These are phyloP conservation scores for Oreochromis niloticus DNA, from an alignment of 2,113 vertebrate genomes.

Conservation along the genomic window DNA sequence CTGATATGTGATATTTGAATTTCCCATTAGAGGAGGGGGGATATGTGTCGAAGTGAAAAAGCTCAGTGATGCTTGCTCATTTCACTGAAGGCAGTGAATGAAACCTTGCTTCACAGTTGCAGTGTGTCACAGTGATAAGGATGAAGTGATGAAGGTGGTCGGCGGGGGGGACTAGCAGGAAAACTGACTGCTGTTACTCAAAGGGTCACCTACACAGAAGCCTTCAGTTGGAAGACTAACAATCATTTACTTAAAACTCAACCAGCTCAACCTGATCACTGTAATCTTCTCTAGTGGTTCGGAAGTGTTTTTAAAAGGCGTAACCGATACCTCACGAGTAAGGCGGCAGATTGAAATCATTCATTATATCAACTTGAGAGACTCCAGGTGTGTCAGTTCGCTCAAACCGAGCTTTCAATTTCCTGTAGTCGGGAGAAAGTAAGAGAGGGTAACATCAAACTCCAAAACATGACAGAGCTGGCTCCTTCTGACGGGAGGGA, in stretches of 20 bases:
- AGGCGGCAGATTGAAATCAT: constrained; percentile 38
- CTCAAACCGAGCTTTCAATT: constrained; percentile 59
- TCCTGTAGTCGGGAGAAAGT: constrained; percentile 26
- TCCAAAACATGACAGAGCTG: constrained; percentile 71
- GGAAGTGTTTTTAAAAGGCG: constrained; percentile 5
- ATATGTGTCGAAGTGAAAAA: constrained; percentile 35
- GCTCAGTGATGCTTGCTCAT: constrained; percentile 39
- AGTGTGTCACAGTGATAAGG: constrained; percentile 52
- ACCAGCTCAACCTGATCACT: constrained; percentile 14
- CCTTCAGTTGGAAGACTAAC: constrained; percentile 17
- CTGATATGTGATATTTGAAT: constrained; percentile 70
- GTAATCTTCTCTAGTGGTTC: constrained; percentile 12
- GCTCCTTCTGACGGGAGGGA: constrained; percentile 68
- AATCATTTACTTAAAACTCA: constrained; percentile 28
- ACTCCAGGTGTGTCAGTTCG: constrained; percentile 54
- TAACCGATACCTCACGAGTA: not conserved
- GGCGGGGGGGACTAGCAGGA: not conserved
- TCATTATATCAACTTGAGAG: constrained; percentile 39
- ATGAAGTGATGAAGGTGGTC: constrained; percentile 38
- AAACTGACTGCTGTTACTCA: constrained; percentile 43
- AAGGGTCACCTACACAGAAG: constrained; percentile 53
- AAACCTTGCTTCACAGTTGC: constrained; percentile 30
- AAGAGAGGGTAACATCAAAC: constrained; percentile 62
- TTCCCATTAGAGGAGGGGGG: constrained; percentile 52
- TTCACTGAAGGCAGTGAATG: constrained; percentile 38